phyloP scores from a whole-genome alignment of 2,113 vertebrate species.

The Phycodurus eques region DNA sequence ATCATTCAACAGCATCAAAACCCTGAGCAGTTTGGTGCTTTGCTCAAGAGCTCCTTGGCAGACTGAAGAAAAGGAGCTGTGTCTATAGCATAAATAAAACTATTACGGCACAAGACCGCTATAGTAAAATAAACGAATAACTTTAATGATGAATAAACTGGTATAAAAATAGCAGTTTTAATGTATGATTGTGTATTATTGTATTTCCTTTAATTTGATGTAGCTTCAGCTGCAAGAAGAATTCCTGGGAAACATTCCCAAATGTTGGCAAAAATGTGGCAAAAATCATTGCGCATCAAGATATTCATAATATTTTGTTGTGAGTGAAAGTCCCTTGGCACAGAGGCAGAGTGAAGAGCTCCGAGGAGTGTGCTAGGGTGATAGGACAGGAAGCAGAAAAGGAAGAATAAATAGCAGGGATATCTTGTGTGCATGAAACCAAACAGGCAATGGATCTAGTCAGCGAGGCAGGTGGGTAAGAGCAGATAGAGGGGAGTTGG shows the following conservation, averaged over 20 bases:
- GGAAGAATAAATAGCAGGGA: not conserved
- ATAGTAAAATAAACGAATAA: not conserved
- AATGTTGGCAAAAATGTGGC: not conserved
- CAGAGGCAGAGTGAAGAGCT: not conserved
- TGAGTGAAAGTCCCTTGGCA: not conserved
- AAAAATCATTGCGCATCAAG: not conserved
- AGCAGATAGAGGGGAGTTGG: conserved; percentile 35
- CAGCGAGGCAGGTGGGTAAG: conserved; percentile 13
- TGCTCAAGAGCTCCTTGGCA: not conserved
- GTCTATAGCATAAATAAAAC: not conserved
- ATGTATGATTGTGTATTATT: not conserved
- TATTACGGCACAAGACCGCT: not conserved
- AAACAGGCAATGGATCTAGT: conserved; percentile 8
- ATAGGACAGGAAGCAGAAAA: conserved; percentile 3
- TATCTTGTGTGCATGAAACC: conserved; percentile 10
- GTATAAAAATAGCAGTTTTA: not conserved
- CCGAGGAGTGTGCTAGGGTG: conserved; percentile 2
- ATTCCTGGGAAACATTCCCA: not conserved
- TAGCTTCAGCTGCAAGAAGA: not conserved
- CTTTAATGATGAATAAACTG: not conserved
- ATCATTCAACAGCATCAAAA: not conserved
- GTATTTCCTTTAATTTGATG: not conserved
- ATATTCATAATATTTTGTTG: conserved; percentile 8
- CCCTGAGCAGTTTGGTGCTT: not conserved
- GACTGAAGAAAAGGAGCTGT: not conserved